Conservation (phyloP, 2,113 vertebrate species). For the Dermatemys mawii region DNA sequence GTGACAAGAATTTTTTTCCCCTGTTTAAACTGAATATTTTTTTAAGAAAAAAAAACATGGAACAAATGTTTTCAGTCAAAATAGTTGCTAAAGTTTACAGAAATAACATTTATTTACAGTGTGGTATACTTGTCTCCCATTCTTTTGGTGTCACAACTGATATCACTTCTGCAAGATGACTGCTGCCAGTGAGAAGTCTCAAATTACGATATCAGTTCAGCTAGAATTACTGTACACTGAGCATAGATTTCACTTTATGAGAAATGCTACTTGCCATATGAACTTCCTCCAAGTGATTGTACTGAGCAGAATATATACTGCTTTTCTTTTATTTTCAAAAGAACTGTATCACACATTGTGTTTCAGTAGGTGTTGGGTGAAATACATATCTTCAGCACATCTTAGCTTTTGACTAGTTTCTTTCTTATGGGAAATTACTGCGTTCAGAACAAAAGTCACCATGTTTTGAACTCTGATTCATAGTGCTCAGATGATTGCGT, state of each 20-base stretch:
- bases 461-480: background rate
- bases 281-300: background rate
- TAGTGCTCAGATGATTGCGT: background rate
- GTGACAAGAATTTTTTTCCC: background rate
- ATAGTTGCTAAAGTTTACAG: background rate
- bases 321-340: background rate
- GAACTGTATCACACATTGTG: background rate
- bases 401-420: background rate
- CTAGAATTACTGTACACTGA: background rate
- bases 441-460: background rate
- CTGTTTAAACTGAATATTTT: background rate
- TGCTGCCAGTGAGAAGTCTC: background rate
- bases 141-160: background rate
- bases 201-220: background rate
- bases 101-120: conserved; percentile 17
- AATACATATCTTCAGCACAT: background rate
- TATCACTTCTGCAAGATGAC: background rate
- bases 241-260: background rate
- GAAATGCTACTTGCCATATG: background rate
- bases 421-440: background rate
- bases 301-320: background rate
- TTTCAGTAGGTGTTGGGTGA: background rate
- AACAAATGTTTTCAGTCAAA: conserved; percentile 42
- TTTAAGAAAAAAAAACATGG: background rate
- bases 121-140: background rate